Conservation (phyloP, 2,113 vertebrate genomes). For the Ophthalmolycus amberensis region DNA sequence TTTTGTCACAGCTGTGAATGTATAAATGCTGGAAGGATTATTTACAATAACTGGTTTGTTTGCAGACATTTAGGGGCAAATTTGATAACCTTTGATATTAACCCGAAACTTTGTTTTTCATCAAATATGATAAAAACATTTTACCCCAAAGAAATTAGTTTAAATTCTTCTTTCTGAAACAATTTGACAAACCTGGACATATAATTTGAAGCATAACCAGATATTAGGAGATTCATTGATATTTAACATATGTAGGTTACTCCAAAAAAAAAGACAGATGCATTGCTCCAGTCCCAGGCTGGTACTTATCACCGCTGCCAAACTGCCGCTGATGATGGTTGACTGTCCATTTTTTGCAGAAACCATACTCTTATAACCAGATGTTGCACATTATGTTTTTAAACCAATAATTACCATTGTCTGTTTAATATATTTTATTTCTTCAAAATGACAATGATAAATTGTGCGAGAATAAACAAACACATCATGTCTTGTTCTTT, state of each 20-base stretch:
- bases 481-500: background rate
- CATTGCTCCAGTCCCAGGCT: background rate
- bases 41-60: conserved; percentile 41
- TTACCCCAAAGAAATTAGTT: background rate
- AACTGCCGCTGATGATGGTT: background rate
- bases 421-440: background rate
- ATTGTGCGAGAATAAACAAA: background rate
- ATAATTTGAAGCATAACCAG: background rate
- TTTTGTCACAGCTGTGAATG: conserved; percentile 68
- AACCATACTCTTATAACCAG: background rate
- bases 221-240: background rate
- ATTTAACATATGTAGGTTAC: conserved; percentile 3
- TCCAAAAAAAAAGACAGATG: background rate
- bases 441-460: background rate
- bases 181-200: conserved; percentile 1
- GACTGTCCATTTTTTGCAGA: background rate
- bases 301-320: background rate
- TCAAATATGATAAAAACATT: background rate
- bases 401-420: background rate
- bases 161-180: background rate
- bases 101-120: background rate
- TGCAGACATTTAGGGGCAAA: conserved; percentile 41
- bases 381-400: background rate
- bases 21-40: conserved; percentile 40
- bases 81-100: background rate